A percentile compares a stretch with the other conserved stretches of the same genome.
These are phyloP conservation scores for Alloscopus bannaensis DNA, from an alignment of 2,888 invertebrate genomes.

Conservation along the genomic window DNA sequence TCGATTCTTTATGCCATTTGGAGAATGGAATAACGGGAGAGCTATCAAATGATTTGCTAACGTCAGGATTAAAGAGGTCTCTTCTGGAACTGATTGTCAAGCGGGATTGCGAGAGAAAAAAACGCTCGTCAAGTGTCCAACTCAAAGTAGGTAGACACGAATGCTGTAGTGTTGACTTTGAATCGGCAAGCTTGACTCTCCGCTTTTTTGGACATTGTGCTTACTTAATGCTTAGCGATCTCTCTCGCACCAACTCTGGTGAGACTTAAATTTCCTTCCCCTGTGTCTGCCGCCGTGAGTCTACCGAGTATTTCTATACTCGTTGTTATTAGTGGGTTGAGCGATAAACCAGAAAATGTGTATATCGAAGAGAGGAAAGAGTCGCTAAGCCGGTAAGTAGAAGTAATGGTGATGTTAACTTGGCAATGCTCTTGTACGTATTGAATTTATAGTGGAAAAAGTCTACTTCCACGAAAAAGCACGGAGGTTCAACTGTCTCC, in stretches of 20 bases:
- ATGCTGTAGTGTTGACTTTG: slow-evolving; percentile 37
- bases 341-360: no score
- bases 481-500: neutral
- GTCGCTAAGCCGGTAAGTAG: slow-evolving; percentile 50
- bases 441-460: neutral
- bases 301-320: no score
- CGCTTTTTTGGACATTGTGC: neutral
- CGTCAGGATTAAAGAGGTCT: slow-evolving; percentile 63
- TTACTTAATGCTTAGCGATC: neutral
- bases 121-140: slow-evolving; percentile 24
- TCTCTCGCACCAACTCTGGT: slow-evolving; percentile 14
- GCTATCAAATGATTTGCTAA: slow-evolving; percentile 61
- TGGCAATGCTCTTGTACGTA: slow-evolving; percentile 7
- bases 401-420: slow-evolving; percentile 35
- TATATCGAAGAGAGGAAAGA: no score
- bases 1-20: neutral
- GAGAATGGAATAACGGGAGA: slow-evolving; percentile 56
- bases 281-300: slow-evolving; percentile 51
- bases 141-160: slow-evolving; percentile 26
- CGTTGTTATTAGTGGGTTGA: no score
- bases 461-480: neutral
- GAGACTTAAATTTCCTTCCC: slow-evolving; percentile 54
- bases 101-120: slow-evolving; percentile 45
- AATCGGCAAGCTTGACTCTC: slow-evolving; percentile 14
- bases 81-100: slow-evolving; percentile 59